Evolutionary conservation across 2,888 invertebrate species (phyloP).

Genomic region (Coenonympha arcania): DNA sequence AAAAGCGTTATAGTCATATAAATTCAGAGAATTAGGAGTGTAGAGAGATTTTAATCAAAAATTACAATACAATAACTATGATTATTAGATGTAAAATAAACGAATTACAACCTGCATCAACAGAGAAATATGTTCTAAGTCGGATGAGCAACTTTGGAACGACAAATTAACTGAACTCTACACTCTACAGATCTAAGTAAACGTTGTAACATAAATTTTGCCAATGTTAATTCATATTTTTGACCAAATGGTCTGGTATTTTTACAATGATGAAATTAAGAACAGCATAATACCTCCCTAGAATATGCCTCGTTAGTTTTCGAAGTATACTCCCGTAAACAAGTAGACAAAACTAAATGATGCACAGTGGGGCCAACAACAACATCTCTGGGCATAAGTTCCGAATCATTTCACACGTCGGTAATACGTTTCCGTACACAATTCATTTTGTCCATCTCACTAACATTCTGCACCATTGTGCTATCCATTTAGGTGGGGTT

Average conservation of each 20-base stretch:
- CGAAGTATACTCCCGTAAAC: slow-evolving; percentile 28
- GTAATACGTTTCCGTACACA: slow-evolving; percentile 34
- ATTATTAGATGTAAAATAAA: too few species aligned
- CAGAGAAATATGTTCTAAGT: too few species aligned
- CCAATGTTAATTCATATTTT: not conserved
- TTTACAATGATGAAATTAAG: not conserved
- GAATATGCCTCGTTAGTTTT: too few species aligned
- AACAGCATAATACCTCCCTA: not conserved
- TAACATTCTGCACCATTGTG: slow-evolving; percentile 36
- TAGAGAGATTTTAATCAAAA: too few species aligned
- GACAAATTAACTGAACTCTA: too few species aligned
- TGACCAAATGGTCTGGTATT: not conserved
- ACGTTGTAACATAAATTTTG: not conserved
- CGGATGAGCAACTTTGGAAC: too few species aligned
- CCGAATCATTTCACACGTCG: slow-evolving; percentile 51
- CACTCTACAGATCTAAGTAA: too few species aligned
- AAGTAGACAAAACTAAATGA: slow-evolving; percentile 23
- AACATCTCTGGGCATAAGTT: slow-evolving; percentile 41
- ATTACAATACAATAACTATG: too few species aligned
- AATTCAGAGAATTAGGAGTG: too few species aligned
- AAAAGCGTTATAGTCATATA: too few species aligned
- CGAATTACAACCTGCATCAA: too few species aligned
- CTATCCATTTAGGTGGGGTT: slow-evolving; percentile 37
- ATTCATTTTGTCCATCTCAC: slow-evolving; percentile 21
- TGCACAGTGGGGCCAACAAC: slow-evolving; percentile 4